Conservation (phyloP, 2,888 invertebrate species). For the Eupithecia insigniata region DNA sequence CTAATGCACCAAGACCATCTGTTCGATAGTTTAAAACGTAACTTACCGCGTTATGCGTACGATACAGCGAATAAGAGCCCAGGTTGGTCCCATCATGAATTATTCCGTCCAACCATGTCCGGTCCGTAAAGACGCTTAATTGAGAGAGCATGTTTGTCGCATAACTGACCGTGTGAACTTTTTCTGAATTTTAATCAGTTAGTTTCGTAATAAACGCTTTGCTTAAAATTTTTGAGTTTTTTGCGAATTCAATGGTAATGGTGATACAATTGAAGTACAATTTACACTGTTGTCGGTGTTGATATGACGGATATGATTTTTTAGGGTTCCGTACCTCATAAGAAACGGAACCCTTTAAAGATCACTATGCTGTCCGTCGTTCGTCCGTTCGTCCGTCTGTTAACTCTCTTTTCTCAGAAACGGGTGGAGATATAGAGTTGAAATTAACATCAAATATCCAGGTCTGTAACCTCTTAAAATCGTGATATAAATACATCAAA, state of each 20-base stretch:
- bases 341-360: too few species aligned
- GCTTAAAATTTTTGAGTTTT: constrained; percentile 42
- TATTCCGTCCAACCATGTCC: constrained; percentile 71
- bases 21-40: neutral
- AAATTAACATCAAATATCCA: too few species aligned
- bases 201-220: constrained; percentile 44
- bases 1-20: neutral
- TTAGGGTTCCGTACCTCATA: too few species aligned
- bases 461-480: too few species aligned
- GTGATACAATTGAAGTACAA: constrained; percentile 21
- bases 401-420: too few species aligned
- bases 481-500: too few species aligned
- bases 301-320: constrained; percentile 5
- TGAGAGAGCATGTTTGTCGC: constrained; percentile 75
- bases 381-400: too few species aligned
- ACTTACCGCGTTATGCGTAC: neutral
- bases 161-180: constrained; percentile 71
- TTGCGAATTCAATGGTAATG: constrained; percentile 25
- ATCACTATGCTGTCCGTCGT: too few species aligned
- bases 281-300: constrained; percentile 21
- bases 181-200: constrained; percentile 63
- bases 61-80: constrained; percentile 2
- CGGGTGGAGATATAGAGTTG: too few species aligned
- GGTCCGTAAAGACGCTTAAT: constrained; percentile 73
- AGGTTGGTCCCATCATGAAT: constrained; percentile 73